These are phyloP conservation scores for Rhea pennata DNA, from an alignment of 2,113 vertebrate genomes.

Conservation along the genomic window DNA sequence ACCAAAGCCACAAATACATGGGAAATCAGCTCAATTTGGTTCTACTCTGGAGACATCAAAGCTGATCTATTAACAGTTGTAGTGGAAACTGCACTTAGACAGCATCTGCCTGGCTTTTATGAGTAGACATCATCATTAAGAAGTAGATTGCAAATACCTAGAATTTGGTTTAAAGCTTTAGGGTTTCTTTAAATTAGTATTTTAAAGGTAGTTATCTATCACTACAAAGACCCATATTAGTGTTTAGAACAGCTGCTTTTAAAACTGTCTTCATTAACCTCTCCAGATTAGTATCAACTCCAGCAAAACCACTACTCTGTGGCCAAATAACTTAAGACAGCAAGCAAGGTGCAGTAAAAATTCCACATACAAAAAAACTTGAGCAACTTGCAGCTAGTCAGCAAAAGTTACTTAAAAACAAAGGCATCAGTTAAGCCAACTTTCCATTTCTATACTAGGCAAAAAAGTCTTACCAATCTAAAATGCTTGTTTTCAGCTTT, in stretches of 20 bases:
- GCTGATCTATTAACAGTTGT: not conserved
- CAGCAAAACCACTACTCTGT: not conserved
- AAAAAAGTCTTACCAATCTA: not conserved
- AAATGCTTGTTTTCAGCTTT: not conserved
- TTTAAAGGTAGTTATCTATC: not conserved
- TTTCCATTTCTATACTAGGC: not conserved
- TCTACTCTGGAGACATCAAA: not conserved
- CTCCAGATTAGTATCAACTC: accelerated
- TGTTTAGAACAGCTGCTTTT: not conserved
- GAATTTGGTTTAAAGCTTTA: not conserved
- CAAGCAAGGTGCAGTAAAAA: not conserved
- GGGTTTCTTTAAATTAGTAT: not conserved
- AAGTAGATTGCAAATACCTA: not conserved
- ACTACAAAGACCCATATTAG: not conserved
- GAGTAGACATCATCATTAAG: not conserved
- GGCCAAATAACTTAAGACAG: not conserved
- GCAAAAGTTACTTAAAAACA: not conserved
- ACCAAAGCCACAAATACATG: not conserved
- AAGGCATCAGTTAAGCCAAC: not conserved
- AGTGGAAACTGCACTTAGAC: not conserved
- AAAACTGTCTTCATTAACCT: not conserved
- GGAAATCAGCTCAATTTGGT: not conserved
- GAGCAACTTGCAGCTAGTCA: not conserved
- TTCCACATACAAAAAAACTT: not conserved
- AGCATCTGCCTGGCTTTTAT: not conserved